Base-by-base conservation (phyloP, 2,797 vertebrate species). In the Mormyrops boulengeri region DNA sequence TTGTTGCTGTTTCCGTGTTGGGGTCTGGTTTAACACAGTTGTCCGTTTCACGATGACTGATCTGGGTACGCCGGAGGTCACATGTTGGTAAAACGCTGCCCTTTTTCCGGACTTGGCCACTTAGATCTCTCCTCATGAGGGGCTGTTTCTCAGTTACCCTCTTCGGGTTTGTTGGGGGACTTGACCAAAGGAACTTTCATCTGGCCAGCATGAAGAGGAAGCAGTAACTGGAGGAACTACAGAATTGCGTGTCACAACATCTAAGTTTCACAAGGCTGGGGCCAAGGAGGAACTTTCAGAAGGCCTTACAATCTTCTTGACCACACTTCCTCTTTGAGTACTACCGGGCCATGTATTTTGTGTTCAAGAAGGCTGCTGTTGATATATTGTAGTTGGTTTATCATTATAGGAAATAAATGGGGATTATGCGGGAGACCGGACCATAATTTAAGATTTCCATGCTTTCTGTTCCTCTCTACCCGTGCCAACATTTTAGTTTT, bases 261-360 rank as follows among this genome's bases (percentile, higher is more conserved):
- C 12, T 84, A n/a, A n/a, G 91, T 95, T 95, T 95, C 94, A 94
- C 92, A 95, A 95, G 91, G 91, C 62, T 80, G 89, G 38, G 7
- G 89, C 89, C 47, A 53, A 85, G 92, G 92, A 91, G 95, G 95
- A 95, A 95, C 94, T 94, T 44, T 92, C 88, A 91, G 86, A 92
- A 90, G 92, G 92, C 92, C 91, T 93, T 91, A 52, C 2, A 91
- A 92, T 92, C 93, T 93, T 90, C 92, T 88, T 91, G 30, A 60
- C 34, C 53, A 57, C 34, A 60, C 86, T 87, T 87, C 86, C 86
- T 60, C 26, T 41, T 49, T 57, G 82, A 57, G 22, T 8, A 52
- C 53, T 44, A 41, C 30, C 4, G 17, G 85, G 30, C 86, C 4
- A 8, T 41, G 34, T 60, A 17, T 41, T 87, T 55, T 87, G 50